Conservation (phyloP, 2,888 invertebrate species). For the Trachelus tabidus region DNA sequence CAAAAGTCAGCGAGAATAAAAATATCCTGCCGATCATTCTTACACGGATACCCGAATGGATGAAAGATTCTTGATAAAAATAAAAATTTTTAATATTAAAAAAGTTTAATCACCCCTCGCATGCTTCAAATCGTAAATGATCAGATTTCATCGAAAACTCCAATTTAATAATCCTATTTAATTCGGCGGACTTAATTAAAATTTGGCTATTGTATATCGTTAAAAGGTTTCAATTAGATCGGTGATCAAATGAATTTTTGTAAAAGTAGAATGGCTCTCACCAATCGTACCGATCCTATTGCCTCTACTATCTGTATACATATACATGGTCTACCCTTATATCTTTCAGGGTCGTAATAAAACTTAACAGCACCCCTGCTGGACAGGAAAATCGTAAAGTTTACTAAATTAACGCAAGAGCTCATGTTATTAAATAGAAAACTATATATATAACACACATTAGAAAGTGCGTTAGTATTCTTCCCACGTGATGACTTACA, state of each 20-base stretch:
- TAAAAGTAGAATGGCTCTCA: background rate
- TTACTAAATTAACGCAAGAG: background rate
- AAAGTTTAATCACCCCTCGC: background rate
- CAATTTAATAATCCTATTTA: background rate
- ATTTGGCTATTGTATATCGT: background rate
- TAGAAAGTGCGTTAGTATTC: too few species aligned
- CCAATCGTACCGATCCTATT: background rate
- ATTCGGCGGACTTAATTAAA: background rate
- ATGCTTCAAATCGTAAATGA: background rate
- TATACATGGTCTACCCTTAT: background rate
- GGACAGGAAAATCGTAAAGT: background rate
- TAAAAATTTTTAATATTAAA: background rate
- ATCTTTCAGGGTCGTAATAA: background rate
- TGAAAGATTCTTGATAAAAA: background rate
- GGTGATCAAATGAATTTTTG: background rate
- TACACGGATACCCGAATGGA: background rate
- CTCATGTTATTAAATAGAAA: background rate
- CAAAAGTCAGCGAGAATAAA: background rate
- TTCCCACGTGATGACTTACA: too few species aligned
- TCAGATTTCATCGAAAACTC: background rate
- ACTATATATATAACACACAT: background rate
- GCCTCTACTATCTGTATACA: background rate
- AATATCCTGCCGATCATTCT: background rate
- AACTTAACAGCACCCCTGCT: background rate
- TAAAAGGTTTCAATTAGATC: background rate